Evolutionary conservation across 1,140 invertebrate species (phyloP).

Genomic region (Drosophila teissieri): DNA sequence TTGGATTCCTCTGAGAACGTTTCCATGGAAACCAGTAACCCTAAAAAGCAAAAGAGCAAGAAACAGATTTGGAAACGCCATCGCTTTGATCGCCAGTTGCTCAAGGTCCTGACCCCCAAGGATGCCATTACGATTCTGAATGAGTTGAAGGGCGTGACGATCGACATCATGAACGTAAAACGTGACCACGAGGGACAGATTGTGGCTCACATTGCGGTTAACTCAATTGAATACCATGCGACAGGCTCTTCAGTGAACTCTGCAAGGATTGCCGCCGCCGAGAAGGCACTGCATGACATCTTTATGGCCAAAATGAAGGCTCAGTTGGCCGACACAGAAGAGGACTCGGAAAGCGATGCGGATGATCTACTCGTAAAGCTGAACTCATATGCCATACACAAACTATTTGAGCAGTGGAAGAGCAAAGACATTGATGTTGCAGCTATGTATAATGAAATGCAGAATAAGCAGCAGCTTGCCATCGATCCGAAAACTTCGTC

Average conservation of each 20-base stretch:
- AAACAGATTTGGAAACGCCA: no score
- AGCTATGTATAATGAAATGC: background rate
- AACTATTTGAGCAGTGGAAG: slow-evolving; percentile 91
- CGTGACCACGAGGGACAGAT: slow-evolving; percentile 50
- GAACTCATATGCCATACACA: slow-evolving; percentile 90
- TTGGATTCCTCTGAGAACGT: no score
- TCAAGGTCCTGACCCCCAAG: background rate
- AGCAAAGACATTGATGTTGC: slow-evolving; percentile 87
- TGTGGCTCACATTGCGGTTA: slow-evolving; percentile 65
- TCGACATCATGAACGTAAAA: background rate
- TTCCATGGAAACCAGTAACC: no score
- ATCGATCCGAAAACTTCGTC: no score
- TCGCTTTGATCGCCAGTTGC: background rate
- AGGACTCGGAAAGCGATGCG: slow-evolving; percentile 84
- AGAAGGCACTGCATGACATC: slow-evolving; percentile 89
- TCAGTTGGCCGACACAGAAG: no score
- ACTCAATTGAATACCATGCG: slow-evolving; percentile 65
- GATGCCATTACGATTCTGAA: background rate
- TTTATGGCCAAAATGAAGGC: slow-evolving; percentile 88
- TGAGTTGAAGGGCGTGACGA: background rate
- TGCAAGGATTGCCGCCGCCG: slow-evolving; percentile 88
- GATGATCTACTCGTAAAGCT: slow-evolving; percentile 87
- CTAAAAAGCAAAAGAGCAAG: no score
- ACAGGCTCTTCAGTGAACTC: slow-evolving; percentile 85
- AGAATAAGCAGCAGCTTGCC: no score